These are phyloP conservation scores for Corapipo altera DNA, from an alignment of 2,113 vertebrate genomes.

Conservation along the genomic window DNA sequence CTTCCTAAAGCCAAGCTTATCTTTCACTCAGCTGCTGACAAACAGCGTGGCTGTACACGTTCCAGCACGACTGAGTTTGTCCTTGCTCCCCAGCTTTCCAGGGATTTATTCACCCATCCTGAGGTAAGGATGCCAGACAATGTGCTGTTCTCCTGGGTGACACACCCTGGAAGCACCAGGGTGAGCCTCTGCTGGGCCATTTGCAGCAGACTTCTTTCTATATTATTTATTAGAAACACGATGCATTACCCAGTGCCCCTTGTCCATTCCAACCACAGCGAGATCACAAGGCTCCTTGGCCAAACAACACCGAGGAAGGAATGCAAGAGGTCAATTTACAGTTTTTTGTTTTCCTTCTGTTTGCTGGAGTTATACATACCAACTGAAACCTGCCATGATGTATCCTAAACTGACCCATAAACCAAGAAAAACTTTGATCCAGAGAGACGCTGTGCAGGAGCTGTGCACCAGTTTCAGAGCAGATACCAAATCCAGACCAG, in stretches of 20 bases:
- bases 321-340: background rate
- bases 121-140: background rate
- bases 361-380: background rate
- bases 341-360: background rate
- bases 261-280: fast-evolving
- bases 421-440: background rate
- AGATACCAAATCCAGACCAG: background rate
- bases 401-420: background rate
- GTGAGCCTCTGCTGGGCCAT: background rate
- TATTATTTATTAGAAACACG: background rate
- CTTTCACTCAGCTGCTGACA: background rate
- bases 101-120: background rate
- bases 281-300: background rate
- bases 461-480: background rate
- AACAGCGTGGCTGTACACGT: background rate
- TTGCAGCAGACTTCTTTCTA: background rate
- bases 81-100: background rate
- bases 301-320: background rate
- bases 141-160: background rate
- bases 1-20: background rate
- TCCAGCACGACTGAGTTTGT: background rate
- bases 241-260: background rate
- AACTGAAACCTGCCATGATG: background rate
- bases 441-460: background rate
- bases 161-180: background rate